Evolutionary conservation across 2,113 vertebrate species (phyloP).

Genomic region (Brachypteracias leptosomus): DNA sequence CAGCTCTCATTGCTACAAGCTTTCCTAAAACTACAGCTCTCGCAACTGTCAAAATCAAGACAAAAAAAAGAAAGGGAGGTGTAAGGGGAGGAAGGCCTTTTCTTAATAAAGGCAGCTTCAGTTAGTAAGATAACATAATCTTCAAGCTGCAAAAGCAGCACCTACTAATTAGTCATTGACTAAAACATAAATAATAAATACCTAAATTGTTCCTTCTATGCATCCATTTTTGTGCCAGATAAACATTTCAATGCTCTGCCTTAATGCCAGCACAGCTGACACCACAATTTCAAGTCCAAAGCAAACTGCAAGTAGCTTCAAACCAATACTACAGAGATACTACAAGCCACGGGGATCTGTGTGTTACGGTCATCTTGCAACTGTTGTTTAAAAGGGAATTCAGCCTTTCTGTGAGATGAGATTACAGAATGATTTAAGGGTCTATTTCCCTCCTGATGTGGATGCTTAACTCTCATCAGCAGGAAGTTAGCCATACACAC

Average conservation of each 20-base stretch:
- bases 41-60: not conserved
- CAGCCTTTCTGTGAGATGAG: not conserved
- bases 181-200: conserved; percentile 99
- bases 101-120: conserved; percentile 95
- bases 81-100: conserved; percentile 76
- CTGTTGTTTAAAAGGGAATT: conserved; percentile 56
- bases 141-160: conserved; percentile 97
- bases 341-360: not conserved
- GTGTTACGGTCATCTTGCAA: not conserved
- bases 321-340: not conserved
- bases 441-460: not conserved
- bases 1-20: conserved; percentile 5
- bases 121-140: conserved; percentile 90
- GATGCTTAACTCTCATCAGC: not conserved
- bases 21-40: not conserved
- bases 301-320: conserved; percentile 66
- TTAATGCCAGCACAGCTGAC: conserved; percentile 74
- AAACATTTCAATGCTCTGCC: conserved; percentile 62
- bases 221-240: conserved; percentile 60
- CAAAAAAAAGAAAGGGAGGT: conserved; percentile 5
- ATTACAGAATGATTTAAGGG: not conserved
- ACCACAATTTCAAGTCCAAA: conserved; percentile 77
- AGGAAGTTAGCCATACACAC: not conserved
- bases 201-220: conserved; percentile 74
- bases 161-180: conserved; percentile 98